These are phyloP conservation scores for Drosophila monieri DNA, from an alignment of 2,888 invertebrate species.

Conservation along the genomic window DNA sequence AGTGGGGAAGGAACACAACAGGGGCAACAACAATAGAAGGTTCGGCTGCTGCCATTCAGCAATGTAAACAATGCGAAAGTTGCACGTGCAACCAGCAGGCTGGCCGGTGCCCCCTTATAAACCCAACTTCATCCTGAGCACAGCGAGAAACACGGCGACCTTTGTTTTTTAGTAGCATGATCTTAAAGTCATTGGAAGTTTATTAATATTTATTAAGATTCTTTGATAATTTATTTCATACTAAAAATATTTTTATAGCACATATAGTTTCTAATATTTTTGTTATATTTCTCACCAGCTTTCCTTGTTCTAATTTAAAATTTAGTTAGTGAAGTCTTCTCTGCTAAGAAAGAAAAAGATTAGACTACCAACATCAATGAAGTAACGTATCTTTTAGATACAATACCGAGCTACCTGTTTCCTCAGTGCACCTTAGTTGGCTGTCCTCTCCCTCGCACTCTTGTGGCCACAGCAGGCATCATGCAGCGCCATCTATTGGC, in stretches of 20 bases:
- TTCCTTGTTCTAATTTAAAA: not conserved
- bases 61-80: constrained; percentile 74
- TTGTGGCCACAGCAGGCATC: constrained; percentile 41
- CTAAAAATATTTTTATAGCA: no score
- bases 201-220: no score
- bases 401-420: constrained; percentile 8
- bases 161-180: not conserved
- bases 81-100: constrained; percentile 66
- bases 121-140: constrained; percentile 3
- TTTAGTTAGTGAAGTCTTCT: not conserved
- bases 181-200: not conserved
- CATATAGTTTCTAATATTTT: no score
- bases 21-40: constrained; percentile 29
- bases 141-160: constrained; percentile 6
- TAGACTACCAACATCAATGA: not conserved
- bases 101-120: constrained; percentile 21
- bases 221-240: no score
- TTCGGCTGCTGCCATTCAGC: constrained; percentile 43
- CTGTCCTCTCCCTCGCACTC: constrained; percentile 27
- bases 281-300: no score
- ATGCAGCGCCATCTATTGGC: constrained; percentile 79
- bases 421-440: constrained; percentile 24
- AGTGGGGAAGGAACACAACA: constrained; percentile 12
- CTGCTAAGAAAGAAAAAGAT: not conserved
- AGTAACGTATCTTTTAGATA: not conserved